Evolutionary conservation across 2,797 vertebrate species (phyloP).

Genomic region (Pelochelys cantorii): DNA sequence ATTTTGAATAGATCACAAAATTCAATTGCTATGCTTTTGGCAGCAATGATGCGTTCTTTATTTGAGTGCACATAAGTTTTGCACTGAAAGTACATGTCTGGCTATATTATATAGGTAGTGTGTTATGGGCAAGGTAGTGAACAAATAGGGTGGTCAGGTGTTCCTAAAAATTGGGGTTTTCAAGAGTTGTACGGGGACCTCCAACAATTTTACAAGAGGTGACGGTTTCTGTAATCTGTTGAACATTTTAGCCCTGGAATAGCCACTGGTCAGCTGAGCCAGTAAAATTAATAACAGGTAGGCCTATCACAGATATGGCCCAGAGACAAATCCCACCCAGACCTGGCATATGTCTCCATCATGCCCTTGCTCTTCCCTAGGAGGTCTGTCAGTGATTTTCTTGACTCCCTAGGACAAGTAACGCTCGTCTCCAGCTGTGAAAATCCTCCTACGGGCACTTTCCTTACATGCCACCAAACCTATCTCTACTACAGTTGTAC

Average conservation of each 20-base stretch:
- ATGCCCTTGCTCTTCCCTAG: background rate
- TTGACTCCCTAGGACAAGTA: background rate
- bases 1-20: background rate
- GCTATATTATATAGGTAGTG: background rate
- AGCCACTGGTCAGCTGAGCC: background rate
- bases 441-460: background rate
- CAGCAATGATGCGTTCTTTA: background rate
- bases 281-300: background rate
- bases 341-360: background rate
- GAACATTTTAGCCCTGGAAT: background rate
- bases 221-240: background rate
- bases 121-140: background rate
- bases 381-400: background rate
- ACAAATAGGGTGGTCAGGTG: background rate
- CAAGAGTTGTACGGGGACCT: background rate
- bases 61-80: background rate
- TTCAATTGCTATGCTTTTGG: background rate
- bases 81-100: background rate
- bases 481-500: background rate
- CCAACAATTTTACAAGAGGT: background rate
- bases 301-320: background rate
- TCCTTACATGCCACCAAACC: background rate
- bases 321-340: background rate
- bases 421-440: background rate
- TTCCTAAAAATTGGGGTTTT: background rate